Evolutionary conservation across 2,888 invertebrate species (phyloP).

Genomic region (Lasioglossum villosulum): DNA sequence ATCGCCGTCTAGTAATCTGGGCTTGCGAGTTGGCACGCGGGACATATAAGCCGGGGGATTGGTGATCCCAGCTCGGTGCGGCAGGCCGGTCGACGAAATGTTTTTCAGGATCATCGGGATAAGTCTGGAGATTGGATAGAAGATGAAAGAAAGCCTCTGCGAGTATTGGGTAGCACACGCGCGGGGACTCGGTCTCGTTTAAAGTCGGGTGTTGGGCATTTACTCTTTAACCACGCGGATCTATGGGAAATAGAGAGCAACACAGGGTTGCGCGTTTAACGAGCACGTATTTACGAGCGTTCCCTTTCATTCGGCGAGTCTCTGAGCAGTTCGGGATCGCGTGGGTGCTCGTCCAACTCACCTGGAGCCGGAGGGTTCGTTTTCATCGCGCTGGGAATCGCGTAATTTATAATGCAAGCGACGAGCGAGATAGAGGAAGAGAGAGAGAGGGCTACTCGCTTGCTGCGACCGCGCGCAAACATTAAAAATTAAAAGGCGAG

Average conservation of each 20-base stretch:
- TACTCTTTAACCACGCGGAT: conserved; percentile 4
- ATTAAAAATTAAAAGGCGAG: conserved; percentile 14
- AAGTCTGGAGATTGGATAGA: background rate
- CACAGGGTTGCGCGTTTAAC: conserved; percentile 30
- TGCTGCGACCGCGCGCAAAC: background rate
- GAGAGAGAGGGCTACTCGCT: background rate
- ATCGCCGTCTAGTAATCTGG: conserved; percentile 8
- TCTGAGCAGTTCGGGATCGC: conserved; percentile 12
- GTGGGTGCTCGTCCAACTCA: background rate
- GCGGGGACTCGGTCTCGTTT: background rate
- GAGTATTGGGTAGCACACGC: background rate
- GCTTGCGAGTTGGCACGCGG: background rate
- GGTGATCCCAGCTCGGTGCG: background rate
- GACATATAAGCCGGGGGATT: background rate
- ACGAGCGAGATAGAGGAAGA: background rate
- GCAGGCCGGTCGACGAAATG: conserved; percentile 2
- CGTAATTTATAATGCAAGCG: conserved; percentile 28
- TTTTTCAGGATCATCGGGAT: conserved; percentile 13
- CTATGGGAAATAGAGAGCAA: conserved; percentile 25
- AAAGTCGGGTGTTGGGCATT: background rate
- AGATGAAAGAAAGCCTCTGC: background rate
- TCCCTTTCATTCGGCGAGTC: conserved; percentile 12
- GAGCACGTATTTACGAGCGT: conserved; percentile 41
- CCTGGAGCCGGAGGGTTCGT: conserved; percentile 7
- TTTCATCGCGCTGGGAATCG: background rate